Base-by-base conservation (phyloP, 2,888 invertebrate genomes). In the Drosophila mimetica region DNA sequence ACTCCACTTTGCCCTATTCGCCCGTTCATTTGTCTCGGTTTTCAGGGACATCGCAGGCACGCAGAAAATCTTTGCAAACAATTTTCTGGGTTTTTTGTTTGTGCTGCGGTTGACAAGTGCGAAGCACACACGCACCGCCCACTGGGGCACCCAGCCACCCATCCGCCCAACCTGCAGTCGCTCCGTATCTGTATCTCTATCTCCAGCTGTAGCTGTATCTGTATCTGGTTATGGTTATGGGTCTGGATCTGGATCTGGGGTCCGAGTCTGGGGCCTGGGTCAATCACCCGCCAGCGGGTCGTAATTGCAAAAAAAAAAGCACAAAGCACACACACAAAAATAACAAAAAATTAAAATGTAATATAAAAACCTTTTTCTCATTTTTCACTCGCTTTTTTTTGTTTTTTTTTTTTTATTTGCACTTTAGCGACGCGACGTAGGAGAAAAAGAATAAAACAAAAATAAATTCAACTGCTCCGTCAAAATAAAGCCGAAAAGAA, bases 261-360 rank as follows among this genome's bases (percentile, higher is more conserved):
- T 58, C 58, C 47, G 70, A 37, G 42, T 25, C 28, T 34, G 58
- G 46, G 73, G 72, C 67, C 77, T 71, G 80, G 86, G 80, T 80
- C 80, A 80, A 83, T 86, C 80, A 80, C 84, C 80, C 63, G 53
- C 25, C 67, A 41, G 70, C 77, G 76, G 82, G 83, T 82, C 82
- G 79, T 71, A 63, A 74, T 79, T 57, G 66, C 69, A 18, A 18
- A 16, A 37, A 32, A 64, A 46, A 34, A 28, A 32, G 47, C 47
- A 14, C 14, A 36, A 36, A 37, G 22, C 34, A 63, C 30, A 47
- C 59, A 60, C 57, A 32, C 39, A 32, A 32, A 50, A 36, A 39
- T 44, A 67, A 53, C 70, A 61, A 53, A 32, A 57, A 63, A 41
- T 53, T 34, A n/a, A 39, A 66, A 66, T 55, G 67, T 67, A 64